Percentiles rank a stretch among this genome's conserved stretches.
Evolutionary conservation across 2,888 invertebrate genomes (phyloP).

Genomic region (Hydrotaea diabolus): DNA sequence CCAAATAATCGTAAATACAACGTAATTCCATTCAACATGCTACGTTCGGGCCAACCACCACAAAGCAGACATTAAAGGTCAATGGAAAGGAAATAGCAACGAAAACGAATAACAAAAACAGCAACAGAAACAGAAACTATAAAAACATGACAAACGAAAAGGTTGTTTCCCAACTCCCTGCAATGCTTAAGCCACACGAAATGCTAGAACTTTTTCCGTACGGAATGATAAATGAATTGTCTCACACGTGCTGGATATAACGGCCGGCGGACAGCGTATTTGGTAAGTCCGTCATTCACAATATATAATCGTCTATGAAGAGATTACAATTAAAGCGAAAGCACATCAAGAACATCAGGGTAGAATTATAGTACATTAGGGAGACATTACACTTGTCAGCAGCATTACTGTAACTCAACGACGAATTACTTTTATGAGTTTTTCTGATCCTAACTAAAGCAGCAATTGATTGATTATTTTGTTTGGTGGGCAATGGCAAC

Average conservation of each 20-base stretch:
- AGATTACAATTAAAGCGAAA: too few relatives aligned
- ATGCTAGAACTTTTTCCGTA: not conserved
- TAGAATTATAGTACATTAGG: too few relatives aligned
- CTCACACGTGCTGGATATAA: conserved; percentile 41
- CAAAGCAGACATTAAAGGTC: conserved; percentile 26
- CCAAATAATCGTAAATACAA: conserved; percentile 18
- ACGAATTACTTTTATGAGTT: too few relatives aligned
- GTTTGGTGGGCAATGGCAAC: too few relatives aligned
- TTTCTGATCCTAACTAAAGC: too few relatives aligned
- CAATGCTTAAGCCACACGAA: not conserved
- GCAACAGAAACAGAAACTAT: not conserved
- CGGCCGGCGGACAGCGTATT: too few relatives aligned
- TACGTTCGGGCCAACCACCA: not conserved
- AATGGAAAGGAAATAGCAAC: conserved; percentile 12
- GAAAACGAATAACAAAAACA: not conserved
- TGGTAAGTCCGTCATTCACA: not conserved
- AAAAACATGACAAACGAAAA: not conserved
- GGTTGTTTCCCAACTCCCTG: not conserved
- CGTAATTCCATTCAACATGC: conserved; percentile 14
- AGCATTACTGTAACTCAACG: too few relatives aligned
- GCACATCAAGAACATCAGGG: too few relatives aligned
- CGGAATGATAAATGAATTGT: conserved; percentile 52
- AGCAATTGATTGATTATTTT: too few relatives aligned
- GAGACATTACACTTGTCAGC: too few relatives aligned
- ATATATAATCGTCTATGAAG: not conserved